These are phyloP conservation scores for Apamea anceps DNA, from an alignment of 2,888 invertebrate genomes.

Conservation along the genomic window DNA sequence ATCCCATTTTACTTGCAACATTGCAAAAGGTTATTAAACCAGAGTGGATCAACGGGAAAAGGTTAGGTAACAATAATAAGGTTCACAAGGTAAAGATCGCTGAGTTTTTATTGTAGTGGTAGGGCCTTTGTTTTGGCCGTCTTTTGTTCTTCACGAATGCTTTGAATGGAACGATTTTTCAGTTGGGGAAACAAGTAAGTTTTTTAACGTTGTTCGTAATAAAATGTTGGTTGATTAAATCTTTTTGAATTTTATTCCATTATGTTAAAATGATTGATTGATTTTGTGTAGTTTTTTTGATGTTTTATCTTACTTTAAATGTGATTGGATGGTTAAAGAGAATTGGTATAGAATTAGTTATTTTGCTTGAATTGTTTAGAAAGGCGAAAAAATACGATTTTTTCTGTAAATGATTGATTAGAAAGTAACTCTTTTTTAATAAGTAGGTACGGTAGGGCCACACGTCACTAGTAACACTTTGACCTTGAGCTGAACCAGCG, in stretches of 20 bases:
- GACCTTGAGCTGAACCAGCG: neutral
- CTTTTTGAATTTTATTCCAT: slow-evolving; percentile 50
- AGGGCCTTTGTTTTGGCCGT: slow-evolving; percentile 77
- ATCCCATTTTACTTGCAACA: slow-evolving; percentile 74
- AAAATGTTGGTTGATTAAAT: slow-evolving; percentile 61
- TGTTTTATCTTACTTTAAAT: neutral
- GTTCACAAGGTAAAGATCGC: slow-evolving; percentile 79
- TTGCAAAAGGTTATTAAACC: slow-evolving; percentile 81
- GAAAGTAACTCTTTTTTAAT: neutral
- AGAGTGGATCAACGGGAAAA: slow-evolving; percentile 83
- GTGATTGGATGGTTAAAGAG: slow-evolving; percentile 5
- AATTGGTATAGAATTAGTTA: neutral
- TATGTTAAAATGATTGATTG: slow-evolving; percentile 27
- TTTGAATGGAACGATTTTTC: slow-evolving; percentile 83
- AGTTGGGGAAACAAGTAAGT: slow-evolving; percentile 77
- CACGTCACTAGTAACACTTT: neutral
- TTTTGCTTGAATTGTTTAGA: neutral
- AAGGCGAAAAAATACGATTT: neutral
- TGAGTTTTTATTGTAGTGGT: slow-evolving; percentile 78
- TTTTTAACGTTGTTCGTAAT: slow-evolving; percentile 65
- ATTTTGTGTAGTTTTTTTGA: slow-evolving; percentile 14
- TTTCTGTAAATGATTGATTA: neutral
- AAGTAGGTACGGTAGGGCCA: neutral
- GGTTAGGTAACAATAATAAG: slow-evolving; percentile 85
- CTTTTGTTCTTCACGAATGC: slow-evolving; percentile 79